Percentiles rank a stretch among this genome's conserved stretches.
Evolutionary conservation across 2,797 vertebrate species (phyloP).

Genomic region (Lepidocolaptes lacrymiger): DNA sequence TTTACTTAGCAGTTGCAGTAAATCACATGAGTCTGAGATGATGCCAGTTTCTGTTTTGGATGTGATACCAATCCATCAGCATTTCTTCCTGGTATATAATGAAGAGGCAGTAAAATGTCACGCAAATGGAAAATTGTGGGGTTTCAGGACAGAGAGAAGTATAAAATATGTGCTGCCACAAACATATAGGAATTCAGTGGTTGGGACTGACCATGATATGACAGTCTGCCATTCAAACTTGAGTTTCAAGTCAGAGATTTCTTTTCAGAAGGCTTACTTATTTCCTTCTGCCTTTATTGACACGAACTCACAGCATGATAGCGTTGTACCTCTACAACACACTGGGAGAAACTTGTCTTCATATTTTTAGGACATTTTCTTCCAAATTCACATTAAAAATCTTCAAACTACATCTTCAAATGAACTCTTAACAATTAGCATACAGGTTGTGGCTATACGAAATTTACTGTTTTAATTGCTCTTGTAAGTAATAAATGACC

Average conservation of each 20-base stretch:
- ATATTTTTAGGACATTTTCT: neutral
- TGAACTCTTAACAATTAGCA: neutral
- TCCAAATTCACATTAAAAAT: neutral
- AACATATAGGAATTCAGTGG: neutral
- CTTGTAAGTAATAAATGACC: neutral
- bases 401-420: neutral
- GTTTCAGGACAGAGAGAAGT: neutral
- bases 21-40: neutral
- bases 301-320: neutral
- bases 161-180: neutral
- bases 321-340: neutral
- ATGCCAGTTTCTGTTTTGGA: conserved; percentile 15
- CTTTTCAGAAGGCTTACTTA: neutral
- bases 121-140: neutral
- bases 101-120: conserved; percentile 36
- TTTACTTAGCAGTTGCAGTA: conserved; percentile 35
- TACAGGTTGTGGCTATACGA: neutral
- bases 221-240: neutral
- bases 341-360: neutral
- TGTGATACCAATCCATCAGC: conserved; percentile 6
- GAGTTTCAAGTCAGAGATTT: neutral
- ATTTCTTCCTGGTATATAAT: neutral
- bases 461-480: neutral
- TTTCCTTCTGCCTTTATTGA: neutral
- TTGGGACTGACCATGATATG: neutral